These are phyloP conservation scores for Chironomus striatipennis DNA, from an alignment of 1,140 invertebrate species.

Conservation along the genomic window DNA sequence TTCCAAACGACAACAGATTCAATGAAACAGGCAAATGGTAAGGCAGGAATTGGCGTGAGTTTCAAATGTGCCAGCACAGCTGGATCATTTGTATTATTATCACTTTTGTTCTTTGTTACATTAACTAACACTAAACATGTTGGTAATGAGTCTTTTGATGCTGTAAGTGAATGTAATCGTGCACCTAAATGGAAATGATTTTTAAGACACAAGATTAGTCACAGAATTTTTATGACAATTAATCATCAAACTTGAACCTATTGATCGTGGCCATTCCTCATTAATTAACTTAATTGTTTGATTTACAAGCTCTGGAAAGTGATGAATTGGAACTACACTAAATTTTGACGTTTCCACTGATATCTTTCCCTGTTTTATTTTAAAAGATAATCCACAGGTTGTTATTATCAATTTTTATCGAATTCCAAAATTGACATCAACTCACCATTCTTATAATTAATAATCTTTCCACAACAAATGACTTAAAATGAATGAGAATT, in stretches of 20 bases:
- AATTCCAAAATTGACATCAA: not conserved
- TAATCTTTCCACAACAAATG: not conserved
- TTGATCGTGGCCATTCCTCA: conserved; percentile 64
- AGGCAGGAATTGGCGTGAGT: conserved; percentile 55
- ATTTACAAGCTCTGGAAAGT: conserved; percentile 54
- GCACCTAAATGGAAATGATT: conserved; percentile 50
- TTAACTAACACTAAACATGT: conserved; percentile 58
- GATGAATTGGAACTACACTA: conserved; percentile 55
- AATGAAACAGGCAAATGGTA: conserved; percentile 58
- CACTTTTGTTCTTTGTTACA: conserved; percentile 36
- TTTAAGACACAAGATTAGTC: not conserved
- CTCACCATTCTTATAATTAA: not conserved
- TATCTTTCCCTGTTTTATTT: not conserved
- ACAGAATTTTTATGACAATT: not conserved
- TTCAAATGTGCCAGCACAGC: conserved; percentile 65
- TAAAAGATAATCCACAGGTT: not conserved
- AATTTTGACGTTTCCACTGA: conserved; percentile 28
- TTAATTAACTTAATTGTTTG: conserved; percentile 65
- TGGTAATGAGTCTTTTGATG: conserved; percentile 61
- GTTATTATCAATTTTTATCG: not conserved
- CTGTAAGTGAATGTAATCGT: conserved; percentile 57
- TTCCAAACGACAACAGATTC: conserved; percentile 68
- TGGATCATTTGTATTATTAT: conserved; percentile 25
- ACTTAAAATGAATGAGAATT: not conserved
- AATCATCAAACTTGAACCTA: not conserved